phyloP scores from a whole-genome alignment of 2,888 invertebrate genomes.

The Cataglyphis altisquamis region DNA sequence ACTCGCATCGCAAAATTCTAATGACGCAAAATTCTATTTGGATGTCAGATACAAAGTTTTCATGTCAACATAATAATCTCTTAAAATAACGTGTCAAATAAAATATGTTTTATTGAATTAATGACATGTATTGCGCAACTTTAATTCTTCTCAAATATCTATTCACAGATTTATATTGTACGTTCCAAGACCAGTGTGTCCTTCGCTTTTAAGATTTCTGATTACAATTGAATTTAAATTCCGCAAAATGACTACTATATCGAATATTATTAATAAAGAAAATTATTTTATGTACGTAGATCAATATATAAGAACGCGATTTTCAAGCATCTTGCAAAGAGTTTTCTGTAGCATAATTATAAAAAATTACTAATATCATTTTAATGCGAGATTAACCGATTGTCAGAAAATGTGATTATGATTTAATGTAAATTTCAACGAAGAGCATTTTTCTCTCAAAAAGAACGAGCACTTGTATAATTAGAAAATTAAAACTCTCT shows the following conservation, averaged over 20 bases:
- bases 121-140: constrained; percentile 2
- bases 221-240: neutral
- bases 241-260: neutral
- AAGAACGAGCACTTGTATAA: neutral
- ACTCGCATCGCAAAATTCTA: neutral
- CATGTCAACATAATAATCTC: constrained; percentile 23
- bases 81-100: constrained; percentile 21
- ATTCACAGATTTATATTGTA: neutral
- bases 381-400: too few relatives aligned
- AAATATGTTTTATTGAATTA: constrained; percentile 29
- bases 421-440: neutral
- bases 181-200: constrained; percentile 3
- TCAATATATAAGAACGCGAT: neutral
- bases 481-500: neutral
- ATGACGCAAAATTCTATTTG: neutral
- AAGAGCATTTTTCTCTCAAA: neutral
- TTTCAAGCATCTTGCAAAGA: neutral
- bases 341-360: neutral
- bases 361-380: too few relatives aligned
- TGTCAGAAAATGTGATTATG: neutral
- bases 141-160: constrained; percentile 12
- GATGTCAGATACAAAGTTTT: constrained; percentile 7
- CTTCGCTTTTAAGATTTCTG: neutral
- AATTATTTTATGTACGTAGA: neutral
- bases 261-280: neutral